Base-by-base conservation (phyloP, 2,888 invertebrate species). In the Coleophora flavipennella region DNA sequence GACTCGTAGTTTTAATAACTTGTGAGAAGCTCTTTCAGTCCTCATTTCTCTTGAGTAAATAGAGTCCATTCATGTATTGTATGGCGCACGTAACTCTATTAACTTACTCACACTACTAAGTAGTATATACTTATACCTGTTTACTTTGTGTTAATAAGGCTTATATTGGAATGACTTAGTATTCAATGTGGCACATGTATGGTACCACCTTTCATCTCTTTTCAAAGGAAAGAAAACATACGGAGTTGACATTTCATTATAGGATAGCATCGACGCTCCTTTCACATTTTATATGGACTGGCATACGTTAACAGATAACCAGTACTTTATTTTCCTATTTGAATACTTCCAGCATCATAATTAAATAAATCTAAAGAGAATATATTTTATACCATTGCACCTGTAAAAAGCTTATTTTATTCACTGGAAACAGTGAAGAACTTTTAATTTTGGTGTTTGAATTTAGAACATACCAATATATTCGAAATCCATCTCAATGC, bases 211-310 rank as follows among this genome's bases (percentile, higher is more conserved):
- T 57, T 59, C 55, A 57, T 55, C 55, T 55, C 46, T 43, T 33
- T 53, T 56, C 55, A 63, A 57, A 67, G 48, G 44, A 48, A 49
- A 56, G 59, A 53, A 65, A 61, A 60, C 55, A 57, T 36, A 50
- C 35, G 39, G 55, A 47, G 54, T 53, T 62, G 58, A 55, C 58
- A 55, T 63, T 55, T 59, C 53, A 60, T 66, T 67, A 65, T 46
- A 25, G 12, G n/a, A 29, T 29, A 8, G 11, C n/a, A 9, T 10
- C n/a, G 11, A 7, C 11, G 10, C 10, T 29, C 29, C 29, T 29
- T 29, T 29, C 29, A 4, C 7, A 3, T 4, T 10, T 29, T 9
- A 29, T 29, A 29, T 9, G 29, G 10, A n/a, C 4, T 11, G 29
- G n/a, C n/a, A n/a, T n/a, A n/a, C n/a, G n/a, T n/a, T n/a, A n/a